Evolutionary conservation across 2,888 invertebrate species (phyloP), one percentile per base, ranked within the genome.

Genomic region (Tachina lurida): DNA sequence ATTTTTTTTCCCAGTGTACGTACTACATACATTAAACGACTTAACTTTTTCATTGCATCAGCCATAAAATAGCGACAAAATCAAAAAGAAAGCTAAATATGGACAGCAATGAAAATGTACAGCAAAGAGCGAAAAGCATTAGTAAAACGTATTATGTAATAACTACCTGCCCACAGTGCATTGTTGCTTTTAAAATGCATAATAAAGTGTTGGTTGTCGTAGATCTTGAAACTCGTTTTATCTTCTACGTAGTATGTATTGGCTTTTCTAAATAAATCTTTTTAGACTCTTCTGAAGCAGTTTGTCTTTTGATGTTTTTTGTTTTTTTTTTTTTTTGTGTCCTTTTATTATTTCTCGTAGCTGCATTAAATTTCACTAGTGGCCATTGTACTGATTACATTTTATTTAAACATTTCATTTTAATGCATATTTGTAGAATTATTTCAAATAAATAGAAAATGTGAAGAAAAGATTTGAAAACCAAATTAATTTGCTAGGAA

Each of bases 161-260:
- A 17, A 10, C 13, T 15, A n/a, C 4, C 17, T 12, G 17, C 63
- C 45, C 39, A 70, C 70, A 71, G 68, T 71, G 19, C 56, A 17
- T 22, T 17, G 22, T n/a, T 58, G 22, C 10, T 41, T 52, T 45
- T 58, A 45, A n/a, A 31, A 22, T 31, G 31, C 15, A 58, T n/a
- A 71, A 71, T 22, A 45, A 58, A 58, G 22, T 56, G 58, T 71
- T 58, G 22, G 12, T 56, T 71, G 45, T 45, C 12, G 22, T 56
- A 54, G 31, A 54, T 22, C 5, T 71, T 19, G 10, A 45, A 71
- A n/a, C 19, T 43, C 15, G 43, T 54, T 70, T 19, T n/a, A 45
- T 52, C 52, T 10, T 43, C 8, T 54, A 3, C 31, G 31, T 31
- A 31, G 15, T 70, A 13, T 17, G 15, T 70, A 13, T 17, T 49